Evolutionary conservation across 2,888 invertebrate genomes (phyloP).

Genomic region (Rhamnusium bicolor): DNA sequence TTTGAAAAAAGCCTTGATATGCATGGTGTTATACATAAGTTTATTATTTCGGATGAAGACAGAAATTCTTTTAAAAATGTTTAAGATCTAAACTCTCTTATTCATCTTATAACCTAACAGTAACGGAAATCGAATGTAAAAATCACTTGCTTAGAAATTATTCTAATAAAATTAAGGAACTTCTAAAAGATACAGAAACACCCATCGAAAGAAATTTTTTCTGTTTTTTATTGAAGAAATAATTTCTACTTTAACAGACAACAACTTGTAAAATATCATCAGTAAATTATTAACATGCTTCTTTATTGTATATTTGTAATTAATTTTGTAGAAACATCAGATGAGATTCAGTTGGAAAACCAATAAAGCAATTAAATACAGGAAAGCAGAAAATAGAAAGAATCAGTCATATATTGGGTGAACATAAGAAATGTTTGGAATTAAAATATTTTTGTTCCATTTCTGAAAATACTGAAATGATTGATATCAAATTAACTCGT

Average conservation of each 20-base stretch:
- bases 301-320: too few species aligned
- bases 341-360: too few species aligned
- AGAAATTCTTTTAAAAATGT: not conserved
- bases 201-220: too few species aligned
- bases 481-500: constrained; percentile 22
- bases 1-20: too few species aligned
- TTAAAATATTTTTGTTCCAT: constrained; percentile 17
- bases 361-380: not conserved
- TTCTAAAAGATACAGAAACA: not conserved
- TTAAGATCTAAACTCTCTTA: not conserved
- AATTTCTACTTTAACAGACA: too few species aligned
- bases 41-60: not conserved
- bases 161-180: not conserved
- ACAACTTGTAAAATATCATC: too few species aligned
- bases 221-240: too few species aligned
- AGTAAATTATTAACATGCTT: too few species aligned
- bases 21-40: not conserved
- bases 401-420: constrained; percentile 25
- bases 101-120: not conserved
- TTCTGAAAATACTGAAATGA: not conserved
- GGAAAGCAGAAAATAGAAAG: not conserved
- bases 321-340: too few species aligned
- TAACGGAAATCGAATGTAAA: not conserved
- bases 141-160: not conserved
- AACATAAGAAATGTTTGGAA: constrained; percentile 20